Base-by-base conservation (phyloP, 2,113 vertebrate species). In the Bos javanicus region DNA sequence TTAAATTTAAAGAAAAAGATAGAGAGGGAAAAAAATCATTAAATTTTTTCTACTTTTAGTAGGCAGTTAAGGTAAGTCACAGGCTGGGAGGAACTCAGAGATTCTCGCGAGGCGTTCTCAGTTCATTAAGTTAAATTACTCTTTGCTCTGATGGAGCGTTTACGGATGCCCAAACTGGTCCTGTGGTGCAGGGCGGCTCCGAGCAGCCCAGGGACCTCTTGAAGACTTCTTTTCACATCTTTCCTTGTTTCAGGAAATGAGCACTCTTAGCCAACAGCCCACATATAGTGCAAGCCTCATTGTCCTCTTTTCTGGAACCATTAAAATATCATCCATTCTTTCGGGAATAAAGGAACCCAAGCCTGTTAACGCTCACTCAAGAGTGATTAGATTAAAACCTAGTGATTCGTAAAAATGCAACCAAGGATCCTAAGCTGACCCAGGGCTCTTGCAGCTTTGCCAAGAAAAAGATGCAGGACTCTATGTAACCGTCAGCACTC, bases 111-210 rank as follows among this genome's bases (percentile, higher is more conserved):
- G 52, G 88, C 67, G 19, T 97, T 67, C 89, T 96, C 86, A 87
- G 96, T 52, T 98, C 96, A 98, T 98, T 97, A 95, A 97, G 82
- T 94, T 97, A 97, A 98, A 97, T 97, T 91, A 85, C 93, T 95
- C 96, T 94, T 84, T 86, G 91, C 93, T 98, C 87, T 96, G 91
- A 95, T 86, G 94, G 8, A 2, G 50, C 88, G 86, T 93, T 97
- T 94, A 95, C 90, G 64, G 96, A 89, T 54, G n/a, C 85, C n/a
- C 28, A 71, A 76, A 78, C 21, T 36, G 78, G 86, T 13, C 88
- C 94, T 80, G 15, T 50, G n/a, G 33, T 81, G 19, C 33, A 17
- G 81, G 83, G 84, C 7, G 14, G 43, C 81, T 81, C 33, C 39
- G 23, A 56, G 62, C 92, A 92, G 90, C 87, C 54, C 74, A 86